Conservation (phyloP, 2,113 vertebrate genomes). For the Strix aluco region DNA sequence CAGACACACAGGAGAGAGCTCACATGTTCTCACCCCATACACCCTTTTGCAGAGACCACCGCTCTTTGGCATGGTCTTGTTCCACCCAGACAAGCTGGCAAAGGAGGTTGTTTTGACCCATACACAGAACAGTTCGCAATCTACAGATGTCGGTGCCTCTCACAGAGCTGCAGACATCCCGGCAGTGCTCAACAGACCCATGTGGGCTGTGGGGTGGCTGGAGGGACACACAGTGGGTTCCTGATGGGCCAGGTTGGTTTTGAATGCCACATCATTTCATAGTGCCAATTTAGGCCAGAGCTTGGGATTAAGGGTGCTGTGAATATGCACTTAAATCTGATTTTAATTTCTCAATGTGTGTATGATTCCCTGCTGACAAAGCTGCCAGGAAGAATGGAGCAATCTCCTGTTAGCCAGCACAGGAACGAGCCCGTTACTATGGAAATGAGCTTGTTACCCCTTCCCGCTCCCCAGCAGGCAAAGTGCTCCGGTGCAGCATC, state of each 20-base stretch:
- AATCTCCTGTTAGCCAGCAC: not conserved
- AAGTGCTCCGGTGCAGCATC: not conserved
- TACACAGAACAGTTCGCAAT: not conserved
- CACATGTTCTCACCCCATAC: not conserved
- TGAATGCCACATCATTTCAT: not conserved
- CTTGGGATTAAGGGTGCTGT: not conserved
- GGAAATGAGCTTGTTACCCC: constrained; percentile 55
- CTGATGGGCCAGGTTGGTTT: not conserved
- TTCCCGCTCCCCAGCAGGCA: not conserved
- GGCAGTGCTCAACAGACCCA: rapidly evolving
- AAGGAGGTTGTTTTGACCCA: not conserved
- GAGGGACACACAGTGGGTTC: not conserved
- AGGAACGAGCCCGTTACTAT: constrained; percentile 45
- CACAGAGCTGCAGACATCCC: not conserved
- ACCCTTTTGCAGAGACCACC: not conserved
- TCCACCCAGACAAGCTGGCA: not conserved
- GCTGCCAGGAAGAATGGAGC: not conserved
- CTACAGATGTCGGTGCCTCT: not conserved
- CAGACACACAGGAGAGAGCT: not conserved
- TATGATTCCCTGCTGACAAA: not conserved
- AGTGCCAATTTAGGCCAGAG: too few relatives aligned
- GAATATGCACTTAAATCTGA: not conserved
- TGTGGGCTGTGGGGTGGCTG: not conserved
- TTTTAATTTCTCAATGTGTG: not conserved
- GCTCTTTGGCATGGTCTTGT: rapidly evolving